Percentiles rank a stretch among this genome's conserved stretches.
phyloP scores from a whole-genome alignment of 2,113 vertebrate genomes.

The Aplodontia rufa region DNA sequence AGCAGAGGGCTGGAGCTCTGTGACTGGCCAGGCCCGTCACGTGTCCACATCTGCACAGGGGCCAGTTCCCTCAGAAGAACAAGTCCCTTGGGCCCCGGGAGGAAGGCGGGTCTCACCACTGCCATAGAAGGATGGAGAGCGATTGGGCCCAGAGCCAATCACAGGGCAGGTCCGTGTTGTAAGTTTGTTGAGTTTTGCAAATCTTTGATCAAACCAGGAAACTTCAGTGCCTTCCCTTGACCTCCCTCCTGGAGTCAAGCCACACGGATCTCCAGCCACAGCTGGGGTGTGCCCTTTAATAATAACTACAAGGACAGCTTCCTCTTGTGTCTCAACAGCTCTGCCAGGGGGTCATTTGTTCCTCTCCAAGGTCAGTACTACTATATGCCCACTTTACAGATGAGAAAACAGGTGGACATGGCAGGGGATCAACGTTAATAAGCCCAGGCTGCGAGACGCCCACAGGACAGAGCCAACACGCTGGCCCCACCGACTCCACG shows the following conservation, averaged over 20 bases:
- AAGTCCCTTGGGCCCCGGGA: not conserved
- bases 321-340: not conserved
- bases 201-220: not conserved
- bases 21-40: no score
- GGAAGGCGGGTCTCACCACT: rapidly evolving
- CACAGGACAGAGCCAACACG: no score
- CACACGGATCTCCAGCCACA: not conserved
- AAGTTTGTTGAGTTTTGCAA: not conserved
- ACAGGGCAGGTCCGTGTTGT: not conserved
- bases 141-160: not conserved
- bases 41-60: not conserved
- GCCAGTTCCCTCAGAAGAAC: not conserved
- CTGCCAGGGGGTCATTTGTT: not conserved
- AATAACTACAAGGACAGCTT: not conserved
- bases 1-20: no score
- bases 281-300: not conserved
- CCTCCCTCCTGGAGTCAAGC: not conserved
- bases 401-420: not conserved
- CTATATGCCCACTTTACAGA: not conserved
- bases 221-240: not conserved
- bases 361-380: not conserved
- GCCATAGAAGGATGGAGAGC: not conserved
- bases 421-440: no score
- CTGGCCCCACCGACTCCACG: not conserved
- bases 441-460: no score